Base-by-base conservation (phyloP, 1,140 invertebrate genomes). In the Stegodyphus mimosarum region DNA sequence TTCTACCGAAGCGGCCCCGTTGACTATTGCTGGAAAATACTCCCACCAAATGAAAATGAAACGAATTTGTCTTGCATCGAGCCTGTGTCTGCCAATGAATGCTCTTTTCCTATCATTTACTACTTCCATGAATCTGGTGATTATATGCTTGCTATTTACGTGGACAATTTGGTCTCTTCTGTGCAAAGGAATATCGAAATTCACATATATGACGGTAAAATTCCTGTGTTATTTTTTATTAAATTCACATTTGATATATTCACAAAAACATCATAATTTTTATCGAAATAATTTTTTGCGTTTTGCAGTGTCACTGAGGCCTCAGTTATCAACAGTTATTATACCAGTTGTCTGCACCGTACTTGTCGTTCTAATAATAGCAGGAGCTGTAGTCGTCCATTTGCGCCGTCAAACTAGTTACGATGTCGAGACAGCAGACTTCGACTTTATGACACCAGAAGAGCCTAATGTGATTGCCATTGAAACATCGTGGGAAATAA, bases 131-230 rank as follows among this genome's bases (percentile, higher is more conserved):
- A 85, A 53, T 77, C 83, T 9, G 83, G 83, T 2, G 69, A 85
- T 11, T 85, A 60, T 17, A 67, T 10, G 4, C 11, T 85, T 0
- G 74, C 75, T 17, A 72, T 85, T 1, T 60, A 77, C 18, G 67
- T 85, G 10, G 74, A 70, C 10, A 85, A 85, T 18, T 51, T 64
- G 6, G 69, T 85, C 15, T 67, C 66, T 48, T 72, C 66, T n/a
- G 11, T 77, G 74, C 52, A 77, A 17, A 77, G 75, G 18, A 51
- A 77, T 15, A 33, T 85, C 7, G 67, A 78, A 85, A 71, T 85
- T n/a, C 83, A 85, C 11, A 78, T 85, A 64, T 85, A 85, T 53
- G 83, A 85, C 11, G 83, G 83, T 77, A 72, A 60, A 13, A 49
- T 49, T 49, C 15, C 55, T 60, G 15, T 5, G 15, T 10, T 60